Evolutionary conservation across 2,888 invertebrate species (phyloP).

Genomic region (Eustalomyia histrio): DNA sequence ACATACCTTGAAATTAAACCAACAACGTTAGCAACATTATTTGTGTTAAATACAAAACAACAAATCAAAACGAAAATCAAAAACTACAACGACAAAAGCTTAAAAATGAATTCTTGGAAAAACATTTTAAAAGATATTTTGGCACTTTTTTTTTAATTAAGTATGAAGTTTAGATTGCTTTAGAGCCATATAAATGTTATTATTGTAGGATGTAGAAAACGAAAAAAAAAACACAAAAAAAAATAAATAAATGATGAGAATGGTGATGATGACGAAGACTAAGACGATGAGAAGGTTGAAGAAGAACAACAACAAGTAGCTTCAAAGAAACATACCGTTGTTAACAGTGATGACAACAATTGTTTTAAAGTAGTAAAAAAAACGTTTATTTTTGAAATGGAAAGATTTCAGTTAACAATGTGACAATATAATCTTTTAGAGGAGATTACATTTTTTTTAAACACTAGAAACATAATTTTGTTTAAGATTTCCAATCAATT

Average conservation of each 20-base stretch:
- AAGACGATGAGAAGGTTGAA: not conserved
- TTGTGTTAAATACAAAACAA: conserved; percentile 17
- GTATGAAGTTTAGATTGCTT: conserved; percentile 64
- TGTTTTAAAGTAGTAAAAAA: too few relatives aligned
- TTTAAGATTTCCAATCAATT: too few relatives aligned
- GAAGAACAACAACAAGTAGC: not conserved
- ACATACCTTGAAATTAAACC: conserved; percentile 21
- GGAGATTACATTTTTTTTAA: too few relatives aligned
- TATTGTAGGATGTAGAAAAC: conserved; percentile 11
- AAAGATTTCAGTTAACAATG: too few relatives aligned
- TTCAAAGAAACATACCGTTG: conserved; percentile 32
- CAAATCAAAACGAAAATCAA: conserved; percentile 1
- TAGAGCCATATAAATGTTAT: conserved; percentile 29
- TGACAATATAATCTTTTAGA: too few relatives aligned
- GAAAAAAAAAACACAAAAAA: too few relatives aligned
- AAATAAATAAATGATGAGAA: not conserved
- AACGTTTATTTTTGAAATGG: not conserved
- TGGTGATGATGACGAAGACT: not conserved
- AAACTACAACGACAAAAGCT: conserved; percentile 24
- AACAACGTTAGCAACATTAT: conserved; percentile 2
- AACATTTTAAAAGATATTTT: conserved; percentile 55
- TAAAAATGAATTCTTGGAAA: conserved; percentile 55
- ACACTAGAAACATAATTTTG: too few relatives aligned
- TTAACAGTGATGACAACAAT: conserved; percentile 3
- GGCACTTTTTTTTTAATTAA: conserved; percentile 61